These are phyloP conservation scores for Silurus asotus DNA, from an alignment of 2,113 vertebrate species.

Conservation along the genomic window DNA sequence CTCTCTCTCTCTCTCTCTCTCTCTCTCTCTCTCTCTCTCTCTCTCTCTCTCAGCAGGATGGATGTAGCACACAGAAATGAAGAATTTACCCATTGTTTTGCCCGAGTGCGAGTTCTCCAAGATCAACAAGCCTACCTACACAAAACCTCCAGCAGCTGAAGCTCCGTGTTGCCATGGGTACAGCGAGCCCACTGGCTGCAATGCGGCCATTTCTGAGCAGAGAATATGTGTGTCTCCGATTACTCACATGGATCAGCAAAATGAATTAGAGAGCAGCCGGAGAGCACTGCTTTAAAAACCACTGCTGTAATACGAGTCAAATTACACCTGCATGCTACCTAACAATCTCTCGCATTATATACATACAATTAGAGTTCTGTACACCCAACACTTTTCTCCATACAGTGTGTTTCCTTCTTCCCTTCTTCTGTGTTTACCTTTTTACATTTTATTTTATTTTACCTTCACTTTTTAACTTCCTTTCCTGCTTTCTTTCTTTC, in stretches of 20 bases:
- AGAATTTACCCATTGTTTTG: not conserved
- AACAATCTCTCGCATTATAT: not conserved
- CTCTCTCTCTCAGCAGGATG: slow-evolving; percentile 21
- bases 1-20: not conserved
- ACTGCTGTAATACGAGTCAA: not conserved
- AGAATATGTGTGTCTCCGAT: slow-evolving; percentile 24
- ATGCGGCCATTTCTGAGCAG: slow-evolving; percentile 5
- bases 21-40: not conserved
- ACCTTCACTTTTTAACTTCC: no score
- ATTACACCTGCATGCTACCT: not conserved
- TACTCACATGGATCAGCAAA: not conserved
- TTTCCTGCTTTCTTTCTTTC: no score
- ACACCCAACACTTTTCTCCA: no score
- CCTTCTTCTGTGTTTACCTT: no score
- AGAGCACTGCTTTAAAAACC: not conserved
- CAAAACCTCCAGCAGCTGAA: slow-evolving; percentile 21
- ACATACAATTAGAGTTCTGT: not conserved
- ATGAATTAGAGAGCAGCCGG: not conserved
- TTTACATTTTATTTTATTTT: no score
- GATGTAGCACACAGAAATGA: slow-evolving; percentile 2
- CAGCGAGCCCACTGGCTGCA: slow-evolving; percentile 7
- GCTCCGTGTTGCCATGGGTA: slow-evolving; percentile 44
- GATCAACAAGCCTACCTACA: slow-evolving; percentile 41
- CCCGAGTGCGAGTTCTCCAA: slow-evolving; percentile 28
- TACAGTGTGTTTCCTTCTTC: no score